These are phyloP conservation scores for Capitella teleta DNA, from an alignment of 1,140 invertebrate species.

Conservation along the genomic window DNA sequence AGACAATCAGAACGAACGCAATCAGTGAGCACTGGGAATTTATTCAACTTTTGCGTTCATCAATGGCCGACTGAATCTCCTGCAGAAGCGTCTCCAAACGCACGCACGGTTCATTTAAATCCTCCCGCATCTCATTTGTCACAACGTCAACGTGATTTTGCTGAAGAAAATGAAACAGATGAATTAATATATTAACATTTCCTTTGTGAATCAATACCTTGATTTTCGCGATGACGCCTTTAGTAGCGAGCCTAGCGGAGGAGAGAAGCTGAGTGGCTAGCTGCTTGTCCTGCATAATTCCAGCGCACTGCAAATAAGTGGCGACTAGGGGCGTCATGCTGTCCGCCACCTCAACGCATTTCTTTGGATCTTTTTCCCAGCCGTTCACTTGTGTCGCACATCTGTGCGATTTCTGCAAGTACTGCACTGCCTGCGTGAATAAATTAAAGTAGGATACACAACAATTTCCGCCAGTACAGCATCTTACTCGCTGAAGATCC, in stretches of 20 bases:
- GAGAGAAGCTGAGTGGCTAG: slow-evolving; percentile 1
- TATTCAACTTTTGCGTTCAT: too few relatives aligned
- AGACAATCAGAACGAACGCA: too few relatives aligned
- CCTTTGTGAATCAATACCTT: slow-evolving; percentile 2
- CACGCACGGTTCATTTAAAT: too few relatives aligned
- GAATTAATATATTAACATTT: neutral
- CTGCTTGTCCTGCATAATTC: neutral
- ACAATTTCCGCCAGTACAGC: too few relatives aligned
- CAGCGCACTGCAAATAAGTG: slow-evolving; percentile 3
- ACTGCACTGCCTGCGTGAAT: slow-evolving; percentile 47
- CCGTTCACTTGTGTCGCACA: slow-evolving; percentile 43
- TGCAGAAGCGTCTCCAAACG: too few relatives aligned
- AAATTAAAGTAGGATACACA: too few relatives aligned
- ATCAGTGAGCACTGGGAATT: too few relatives aligned
- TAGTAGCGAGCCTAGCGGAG: slow-evolving; percentile 7
- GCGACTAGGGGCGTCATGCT: slow-evolving; percentile 24
- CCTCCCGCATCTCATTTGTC: too few relatives aligned
- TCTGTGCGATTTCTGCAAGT: slow-evolving; percentile 46
- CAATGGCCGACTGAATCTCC: too few relatives aligned
- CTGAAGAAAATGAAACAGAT: too few relatives aligned
- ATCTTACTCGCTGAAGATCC: neutral
- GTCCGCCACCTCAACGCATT: slow-evolving; percentile 25
- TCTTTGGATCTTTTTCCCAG: slow-evolving; percentile 49
- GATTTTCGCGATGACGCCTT: slow-evolving; percentile 1
- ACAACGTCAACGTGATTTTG: too few relatives aligned